Evolutionary conservation across 1,140 invertebrate genomes (phyloP).

Genomic region (Panagrolaimus sp.): DNA sequence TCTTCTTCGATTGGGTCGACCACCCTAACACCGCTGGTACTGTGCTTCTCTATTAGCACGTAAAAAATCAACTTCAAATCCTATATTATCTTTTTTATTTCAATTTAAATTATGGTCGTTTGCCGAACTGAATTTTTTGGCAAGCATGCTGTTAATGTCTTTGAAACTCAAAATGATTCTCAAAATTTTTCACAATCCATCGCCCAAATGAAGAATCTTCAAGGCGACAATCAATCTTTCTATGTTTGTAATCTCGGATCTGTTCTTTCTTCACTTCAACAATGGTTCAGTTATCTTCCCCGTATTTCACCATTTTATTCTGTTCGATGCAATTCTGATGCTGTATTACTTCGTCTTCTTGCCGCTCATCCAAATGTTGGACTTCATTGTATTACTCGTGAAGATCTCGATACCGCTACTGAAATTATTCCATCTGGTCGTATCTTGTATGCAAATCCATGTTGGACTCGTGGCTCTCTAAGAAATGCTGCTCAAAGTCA

Average conservation of each 20-base stretch:
- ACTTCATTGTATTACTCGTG: constrained; percentile 93
- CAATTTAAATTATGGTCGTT: constrained; percentile 21
- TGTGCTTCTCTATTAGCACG: constrained; percentile 1
- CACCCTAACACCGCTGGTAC: constrained; percentile 37
- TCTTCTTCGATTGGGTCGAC: constrained; percentile 36
- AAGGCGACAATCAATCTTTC: constrained; percentile 78
- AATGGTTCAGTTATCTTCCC: constrained; percentile 78
- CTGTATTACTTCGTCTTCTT: constrained; percentile 74
- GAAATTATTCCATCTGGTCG: constrained; percentile 64
- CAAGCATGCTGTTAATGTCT: constrained; percentile 30
- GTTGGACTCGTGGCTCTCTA: constrained; percentile 84
- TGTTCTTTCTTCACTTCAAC: constrained; percentile 75
- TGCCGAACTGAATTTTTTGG: constrained; percentile 22
- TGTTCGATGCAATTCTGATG: constrained; percentile 89
- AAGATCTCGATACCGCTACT: constrained; percentile 58
- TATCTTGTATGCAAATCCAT: constrained; percentile 94
- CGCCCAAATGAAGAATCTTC: constrained; percentile 32
- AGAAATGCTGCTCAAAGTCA: constrained; percentile 72
- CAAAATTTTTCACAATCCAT: constrained; percentile 43
- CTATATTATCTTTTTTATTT: constrained; percentile 14
- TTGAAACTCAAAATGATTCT: constrained; percentile 27
- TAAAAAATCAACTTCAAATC: constrained; percentile 8
- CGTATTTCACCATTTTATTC: constrained; percentile 87
- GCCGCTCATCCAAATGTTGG: constrained; percentile 73
- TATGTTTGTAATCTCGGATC: constrained; percentile 85